phyloP scores from a whole-genome alignment of 1,140 invertebrate species.

The Papilio helenus region DNA sequence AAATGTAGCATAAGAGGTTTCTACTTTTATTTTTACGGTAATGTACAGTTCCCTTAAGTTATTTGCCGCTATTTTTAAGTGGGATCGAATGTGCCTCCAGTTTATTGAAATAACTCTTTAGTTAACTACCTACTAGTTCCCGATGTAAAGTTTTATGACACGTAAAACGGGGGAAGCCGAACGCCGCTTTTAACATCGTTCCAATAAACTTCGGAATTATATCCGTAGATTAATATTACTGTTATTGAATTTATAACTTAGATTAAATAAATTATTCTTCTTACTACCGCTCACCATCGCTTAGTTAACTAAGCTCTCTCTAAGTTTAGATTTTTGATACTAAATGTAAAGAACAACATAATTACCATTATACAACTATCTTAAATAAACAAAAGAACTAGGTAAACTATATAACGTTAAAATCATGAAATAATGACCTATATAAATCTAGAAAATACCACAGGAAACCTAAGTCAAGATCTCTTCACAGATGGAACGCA shows the following conservation, averaged over 20 bases:
- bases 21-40: slow-evolving; percentile 63
- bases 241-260: neutral
- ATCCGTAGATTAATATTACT: neutral
- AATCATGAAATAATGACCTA: neutral
- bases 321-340: too few species aligned
- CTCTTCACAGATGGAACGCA: neutral
- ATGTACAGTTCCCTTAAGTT: slow-evolving; percentile 49
- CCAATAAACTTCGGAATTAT: slow-evolving; percentile 2
- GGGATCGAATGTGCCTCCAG: slow-evolving; percentile 42
- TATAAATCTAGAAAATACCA: neutral
- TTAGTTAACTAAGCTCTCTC: too few species aligned
- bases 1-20: slow-evolving; percentile 53
- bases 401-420: neutral
- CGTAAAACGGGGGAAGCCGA: slow-evolving; percentile 35
- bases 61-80: slow-evolving; percentile 50
- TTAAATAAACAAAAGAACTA: too few species aligned
- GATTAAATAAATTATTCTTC: neutral
- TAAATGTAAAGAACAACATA: too few species aligned
- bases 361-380: too few species aligned
- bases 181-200: slow-evolving; percentile 30
- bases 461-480: neutral
- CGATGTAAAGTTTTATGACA: slow-evolving; percentile 42
- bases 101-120: slow-evolving; percentile 49
- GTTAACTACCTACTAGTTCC: slow-evolving; percentile 30
- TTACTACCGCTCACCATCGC: too few species aligned